These are phyloP conservation scores for Eulemur coronatus DNA, from an alignment of 2,797 vertebrate genomes.

Conservation along the genomic window DNA sequence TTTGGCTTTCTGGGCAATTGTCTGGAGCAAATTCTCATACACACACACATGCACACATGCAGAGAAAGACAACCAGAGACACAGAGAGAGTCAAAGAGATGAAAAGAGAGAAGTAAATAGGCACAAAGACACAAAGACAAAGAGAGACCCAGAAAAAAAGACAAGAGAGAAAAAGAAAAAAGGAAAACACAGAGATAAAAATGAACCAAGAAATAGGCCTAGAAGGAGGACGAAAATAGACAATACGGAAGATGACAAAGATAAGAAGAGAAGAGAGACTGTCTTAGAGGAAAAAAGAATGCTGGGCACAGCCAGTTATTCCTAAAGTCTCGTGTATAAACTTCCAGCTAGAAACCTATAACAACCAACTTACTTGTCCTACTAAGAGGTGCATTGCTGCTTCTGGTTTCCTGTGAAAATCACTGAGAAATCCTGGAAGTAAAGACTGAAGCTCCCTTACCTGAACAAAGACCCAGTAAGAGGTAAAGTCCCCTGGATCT, in stretches of 20 bases:
- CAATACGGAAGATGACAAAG: not conserved
- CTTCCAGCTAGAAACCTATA: not conserved
- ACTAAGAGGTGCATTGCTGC: not conserved
- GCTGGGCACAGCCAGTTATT: not conserved
- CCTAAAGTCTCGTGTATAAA: not conserved
- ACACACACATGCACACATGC: not conserved
- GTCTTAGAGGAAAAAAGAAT: not conserved
- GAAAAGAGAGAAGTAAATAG: not conserved
- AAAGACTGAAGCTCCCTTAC: not conserved
- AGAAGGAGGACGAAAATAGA: not conserved
- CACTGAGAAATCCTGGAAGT: not conserved
- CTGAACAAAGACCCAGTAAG: conserved; percentile 1
- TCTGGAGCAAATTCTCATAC: not conserved
- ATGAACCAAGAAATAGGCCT: not conserved
- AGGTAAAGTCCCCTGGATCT: not conserved
- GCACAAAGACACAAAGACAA: not conserved
- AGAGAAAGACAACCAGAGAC: not conserved
- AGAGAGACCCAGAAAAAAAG: not conserved
- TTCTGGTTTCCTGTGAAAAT: not conserved
- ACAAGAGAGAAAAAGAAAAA: not conserved
- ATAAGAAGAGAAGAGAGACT: not conserved
- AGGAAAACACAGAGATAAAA: not conserved
- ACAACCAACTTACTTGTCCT: not conserved
- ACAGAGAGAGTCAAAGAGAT: not conserved
- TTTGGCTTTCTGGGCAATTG: not conserved